These are phyloP conservation scores for Gymnocypris eckloni DNA, from an alignment of 2,797 vertebrate genomes.

Conservation along the genomic window DNA sequence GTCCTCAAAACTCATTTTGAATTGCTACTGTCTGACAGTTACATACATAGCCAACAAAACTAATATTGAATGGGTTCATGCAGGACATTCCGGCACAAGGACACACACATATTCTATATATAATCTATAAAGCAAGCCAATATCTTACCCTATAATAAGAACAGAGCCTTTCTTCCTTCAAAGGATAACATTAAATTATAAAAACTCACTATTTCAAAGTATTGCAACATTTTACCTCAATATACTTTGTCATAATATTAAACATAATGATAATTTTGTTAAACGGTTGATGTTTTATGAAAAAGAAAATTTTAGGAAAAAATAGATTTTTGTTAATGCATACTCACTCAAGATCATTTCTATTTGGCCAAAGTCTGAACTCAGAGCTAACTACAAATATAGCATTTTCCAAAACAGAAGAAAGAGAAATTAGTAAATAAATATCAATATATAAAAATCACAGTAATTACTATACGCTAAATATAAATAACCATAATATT, in stretches of 20 bases:
- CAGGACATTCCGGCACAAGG: not conserved
- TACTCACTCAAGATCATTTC: not conserved
- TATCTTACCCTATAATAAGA: not conserved
- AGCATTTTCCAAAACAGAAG: not conserved
- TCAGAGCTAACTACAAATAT: not conserved
- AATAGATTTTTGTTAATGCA: not conserved
- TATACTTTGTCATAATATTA: not conserved
- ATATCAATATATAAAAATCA: not conserved
- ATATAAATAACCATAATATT: not conserved
- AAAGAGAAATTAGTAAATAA: not conserved
- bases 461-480: not conserved
- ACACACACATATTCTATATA: not conserved
- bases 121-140: conserved; percentile 3
- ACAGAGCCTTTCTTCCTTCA: not conserved
- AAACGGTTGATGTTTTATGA: not conserved
- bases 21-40: conserved; percentile 54
- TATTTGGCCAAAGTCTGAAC: not conserved
- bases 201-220: not conserved
- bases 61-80: conserved; percentile 29
- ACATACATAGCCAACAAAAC: conserved; percentile 35
- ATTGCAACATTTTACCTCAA: not conserved
- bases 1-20: conserved; percentile 52
- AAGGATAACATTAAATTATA: not conserved
- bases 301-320: not conserved
- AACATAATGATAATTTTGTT: not conserved